These are phyloP conservation scores for Lochmaea capreae DNA, from an alignment of 2,888 invertebrate species.

Conservation along the genomic window DNA sequence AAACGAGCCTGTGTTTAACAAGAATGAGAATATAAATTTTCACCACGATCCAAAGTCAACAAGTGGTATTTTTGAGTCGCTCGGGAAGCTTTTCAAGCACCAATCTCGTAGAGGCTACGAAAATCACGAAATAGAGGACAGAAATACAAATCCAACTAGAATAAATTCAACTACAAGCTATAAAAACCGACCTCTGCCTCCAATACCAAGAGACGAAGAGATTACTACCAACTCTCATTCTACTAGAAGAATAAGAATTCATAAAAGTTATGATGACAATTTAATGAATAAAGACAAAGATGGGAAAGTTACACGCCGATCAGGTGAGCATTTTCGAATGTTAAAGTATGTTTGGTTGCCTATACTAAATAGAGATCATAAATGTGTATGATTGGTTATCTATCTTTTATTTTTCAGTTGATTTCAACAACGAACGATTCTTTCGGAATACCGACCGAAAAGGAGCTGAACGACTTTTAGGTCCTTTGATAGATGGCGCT, in stretches of 20 bases:
- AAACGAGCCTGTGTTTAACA: too few relatives aligned
- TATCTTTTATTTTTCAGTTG: slow-evolving; percentile 44
- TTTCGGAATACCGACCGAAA: slow-evolving; percentile 51
- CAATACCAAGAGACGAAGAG: slow-evolving; percentile 11
- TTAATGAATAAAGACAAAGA: not conserved
- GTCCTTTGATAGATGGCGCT: slow-evolving; percentile 46
- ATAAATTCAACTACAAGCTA: not conserved
- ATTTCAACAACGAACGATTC: slow-evolving; percentile 47
- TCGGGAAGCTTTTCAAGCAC: not conserved
- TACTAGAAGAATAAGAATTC: not conserved
- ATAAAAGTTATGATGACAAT: not conserved
- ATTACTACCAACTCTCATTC: not conserved
- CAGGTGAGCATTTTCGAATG: not conserved
- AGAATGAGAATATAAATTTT: not conserved
- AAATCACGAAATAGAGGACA: slow-evolving; percentile 14
- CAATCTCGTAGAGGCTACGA: not conserved
- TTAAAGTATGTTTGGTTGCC: not conserved
- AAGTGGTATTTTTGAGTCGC: not conserved
- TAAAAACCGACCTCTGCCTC: slow-evolving; percentile 21
- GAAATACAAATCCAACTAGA: not conserved
- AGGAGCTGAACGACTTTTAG: slow-evolving; percentile 50
- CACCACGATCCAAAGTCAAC: not conserved
- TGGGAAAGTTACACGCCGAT: not conserved
- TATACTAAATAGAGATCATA: too few relatives aligned
- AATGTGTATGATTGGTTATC: too few relatives aligned